A percentile compares a stretch with the other conserved stretches of the same genome.
Evolutionary conservation across 2,888 invertebrate genomes (phyloP).

Genomic region (Thereva nobilitata): DNA sequence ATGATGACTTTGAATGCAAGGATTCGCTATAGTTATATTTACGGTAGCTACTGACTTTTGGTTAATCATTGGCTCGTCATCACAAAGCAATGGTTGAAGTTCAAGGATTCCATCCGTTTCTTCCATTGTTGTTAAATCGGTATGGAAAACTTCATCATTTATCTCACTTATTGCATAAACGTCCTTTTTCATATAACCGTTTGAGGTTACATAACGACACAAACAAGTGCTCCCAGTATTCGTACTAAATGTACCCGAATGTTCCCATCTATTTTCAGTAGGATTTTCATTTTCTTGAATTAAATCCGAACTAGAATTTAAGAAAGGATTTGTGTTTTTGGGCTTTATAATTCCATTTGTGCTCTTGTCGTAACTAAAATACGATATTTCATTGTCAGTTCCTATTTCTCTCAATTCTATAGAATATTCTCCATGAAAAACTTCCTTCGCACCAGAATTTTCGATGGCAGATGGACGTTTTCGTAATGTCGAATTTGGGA

Average conservation of each 20-base stretch:
- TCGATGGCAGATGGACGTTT: conserved; percentile 80
- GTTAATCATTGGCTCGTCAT: conserved; percentile 54
- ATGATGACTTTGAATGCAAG: conserved; percentile 72
- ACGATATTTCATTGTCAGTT: no score
- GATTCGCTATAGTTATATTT: conserved; percentile 72
- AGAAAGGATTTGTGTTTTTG: conserved; percentile 58
- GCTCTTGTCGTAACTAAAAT: no score
- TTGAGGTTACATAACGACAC: conserved; percentile 41
- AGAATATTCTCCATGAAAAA: conserved; percentile 37
- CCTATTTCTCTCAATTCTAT: no score
- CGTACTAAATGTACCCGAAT: conserved; percentile 53
- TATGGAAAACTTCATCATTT: conserved; percentile 44
- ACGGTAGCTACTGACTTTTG: conserved; percentile 68
- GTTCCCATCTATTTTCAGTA: conserved; percentile 1
- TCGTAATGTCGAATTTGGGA: conserved; percentile 86
- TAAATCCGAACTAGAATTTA: conserved; percentile 51
- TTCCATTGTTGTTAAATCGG: conserved; percentile 43
- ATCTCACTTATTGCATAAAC: conserved; percentile 34
- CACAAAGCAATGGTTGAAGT: conserved; percentile 56
- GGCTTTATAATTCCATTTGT: no score
- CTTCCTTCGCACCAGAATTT: conserved; percentile 51
- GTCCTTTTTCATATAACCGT: conserved; percentile 40
- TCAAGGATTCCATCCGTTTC: conserved; percentile 55
- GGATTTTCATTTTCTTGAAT: conserved; percentile 37
- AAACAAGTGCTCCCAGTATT: conserved; percentile 59